phyloP scores from a whole-genome alignment of 2,113 vertebrate genomes.

The Shinisaurus crocodilurus region DNA sequence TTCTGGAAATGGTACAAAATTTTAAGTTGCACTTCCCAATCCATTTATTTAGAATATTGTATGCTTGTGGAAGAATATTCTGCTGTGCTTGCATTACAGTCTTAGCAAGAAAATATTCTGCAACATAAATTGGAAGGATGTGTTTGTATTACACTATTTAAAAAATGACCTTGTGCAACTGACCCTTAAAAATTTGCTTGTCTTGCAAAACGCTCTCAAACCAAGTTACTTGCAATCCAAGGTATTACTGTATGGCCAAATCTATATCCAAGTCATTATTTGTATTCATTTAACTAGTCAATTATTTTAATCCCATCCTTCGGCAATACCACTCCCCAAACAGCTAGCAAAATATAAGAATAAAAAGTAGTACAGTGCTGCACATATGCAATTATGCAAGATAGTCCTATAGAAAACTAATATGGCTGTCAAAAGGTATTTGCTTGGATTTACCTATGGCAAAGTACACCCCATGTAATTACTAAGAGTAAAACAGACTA shows the following conservation, averaged over 20 bases:
- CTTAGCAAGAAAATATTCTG: slow-evolving; percentile 47
- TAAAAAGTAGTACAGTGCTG: not conserved
- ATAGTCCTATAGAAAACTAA: not conserved
- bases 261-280: not conserved
- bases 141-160: slow-evolving; percentile 27
- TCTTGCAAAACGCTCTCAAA: too few relatives aligned
- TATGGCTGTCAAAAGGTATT: not conserved
- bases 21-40: not conserved
- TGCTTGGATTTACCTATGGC: not conserved
- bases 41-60: not conserved
- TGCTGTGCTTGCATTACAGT: slow-evolving; percentile 42
- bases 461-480: slow-evolving; percentile 3
- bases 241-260: slow-evolving; percentile 1
- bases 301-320: not conserved
- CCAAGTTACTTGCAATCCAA: too few relatives aligned
- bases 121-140: slow-evolving; percentile 1
- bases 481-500: not conserved
- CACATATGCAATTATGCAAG: not conserved
- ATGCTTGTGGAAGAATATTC: slow-evolving; percentile 10
- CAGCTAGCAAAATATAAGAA: not conserved
- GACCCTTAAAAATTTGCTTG: too few relatives aligned
- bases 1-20: not conserved
- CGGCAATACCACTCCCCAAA: not conserved
- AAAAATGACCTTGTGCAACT: slow-evolving; percentile 33
- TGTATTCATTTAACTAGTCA: not conserved